Evolutionary conservation across 2,888 invertebrate species (phyloP).

Genomic region (Lasioglossum vierecki): DNA sequence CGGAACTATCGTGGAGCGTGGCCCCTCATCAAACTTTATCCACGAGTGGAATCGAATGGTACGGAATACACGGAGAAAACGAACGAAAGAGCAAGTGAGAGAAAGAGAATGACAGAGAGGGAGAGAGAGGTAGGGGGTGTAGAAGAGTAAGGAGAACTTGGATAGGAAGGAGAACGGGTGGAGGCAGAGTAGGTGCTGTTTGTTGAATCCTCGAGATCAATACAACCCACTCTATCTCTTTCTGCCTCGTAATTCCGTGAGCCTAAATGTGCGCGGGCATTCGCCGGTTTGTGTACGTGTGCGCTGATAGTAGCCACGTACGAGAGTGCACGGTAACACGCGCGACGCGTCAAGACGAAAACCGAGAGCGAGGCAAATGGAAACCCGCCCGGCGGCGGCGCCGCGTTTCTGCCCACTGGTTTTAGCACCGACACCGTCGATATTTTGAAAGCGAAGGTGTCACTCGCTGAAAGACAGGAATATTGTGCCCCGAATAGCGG

Average conservation of each 20-base stretch:
- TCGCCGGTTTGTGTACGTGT: conserved; percentile 16
- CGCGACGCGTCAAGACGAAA: conserved; percentile 44
- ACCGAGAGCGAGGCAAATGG: conserved; percentile 37
- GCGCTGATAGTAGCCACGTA: not conserved
- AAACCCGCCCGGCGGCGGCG: conserved; percentile 21
- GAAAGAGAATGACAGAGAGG: conserved; percentile 51
- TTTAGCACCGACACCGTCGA: conserved; percentile 46
- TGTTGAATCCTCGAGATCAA: conserved; percentile 83
- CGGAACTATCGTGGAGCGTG: conserved; percentile 60
- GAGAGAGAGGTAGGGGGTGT: conserved; percentile 48
- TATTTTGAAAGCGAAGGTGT: conserved; percentile 49
- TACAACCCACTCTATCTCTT: conserved; percentile 77
- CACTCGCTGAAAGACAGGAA: not conserved
- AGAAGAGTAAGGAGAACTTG: conserved; percentile 67
- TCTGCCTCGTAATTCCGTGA: conserved; percentile 70
- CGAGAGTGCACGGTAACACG: conserved; percentile 18
- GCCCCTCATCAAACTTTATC: conserved; percentile 64
- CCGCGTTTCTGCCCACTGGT: conserved; percentile 27
- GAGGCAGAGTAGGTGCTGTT: conserved; percentile 80
- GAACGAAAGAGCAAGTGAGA: conserved; percentile 50
- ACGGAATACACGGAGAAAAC: conserved; percentile 48
- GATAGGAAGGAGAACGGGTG: conserved; percentile 66
- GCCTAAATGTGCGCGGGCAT: conserved; percentile 61
- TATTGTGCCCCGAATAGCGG: conserved; percentile 18
- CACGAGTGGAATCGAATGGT: conserved; percentile 64